phyloP scores from a whole-genome alignment of 2,797 vertebrate genomes.

The Pteropus rufus region DNA sequence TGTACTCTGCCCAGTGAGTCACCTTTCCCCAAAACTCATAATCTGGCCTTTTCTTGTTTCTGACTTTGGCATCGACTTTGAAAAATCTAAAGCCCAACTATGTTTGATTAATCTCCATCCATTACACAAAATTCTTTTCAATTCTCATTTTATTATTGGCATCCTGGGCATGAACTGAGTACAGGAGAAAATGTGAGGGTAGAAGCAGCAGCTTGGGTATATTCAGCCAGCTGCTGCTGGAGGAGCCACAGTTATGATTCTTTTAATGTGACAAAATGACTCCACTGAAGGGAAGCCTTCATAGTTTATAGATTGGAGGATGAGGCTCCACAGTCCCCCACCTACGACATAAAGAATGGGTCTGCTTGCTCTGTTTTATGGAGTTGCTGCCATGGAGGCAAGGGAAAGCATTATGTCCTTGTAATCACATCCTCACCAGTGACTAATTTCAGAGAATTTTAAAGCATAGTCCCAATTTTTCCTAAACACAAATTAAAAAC shows the following conservation, averaged over 20 bases:
- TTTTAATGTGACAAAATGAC: not conserved
- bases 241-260: not conserved
- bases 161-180: not conserved
- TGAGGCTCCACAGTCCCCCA: too few species aligned
- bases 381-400: not conserved
- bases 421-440: not conserved
- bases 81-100: not conserved
- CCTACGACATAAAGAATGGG: not conserved
- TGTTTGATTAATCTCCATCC: not conserved
- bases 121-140: not conserved
- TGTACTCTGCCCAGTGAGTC: not conserved
- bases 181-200: not conserved
- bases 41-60: not conserved
- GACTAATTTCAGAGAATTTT: slow-evolving; percentile 32
- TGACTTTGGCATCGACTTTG: not conserved
- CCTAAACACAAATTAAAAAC: slow-evolving; percentile 71
- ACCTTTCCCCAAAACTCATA: not conserved
- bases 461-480: slow-evolving; percentile 30
- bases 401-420: not conserved
- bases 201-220: not conserved
- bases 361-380: not conserved
- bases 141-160: not conserved
- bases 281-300: not conserved
- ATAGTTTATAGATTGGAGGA: not conserved
- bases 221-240: not conserved